Percentiles rank a stretch among this genome's conserved stretches.
Evolutionary conservation across 2,888 invertebrate species (phyloP).

Genomic region (Drosophila bunnanda): DNA sequence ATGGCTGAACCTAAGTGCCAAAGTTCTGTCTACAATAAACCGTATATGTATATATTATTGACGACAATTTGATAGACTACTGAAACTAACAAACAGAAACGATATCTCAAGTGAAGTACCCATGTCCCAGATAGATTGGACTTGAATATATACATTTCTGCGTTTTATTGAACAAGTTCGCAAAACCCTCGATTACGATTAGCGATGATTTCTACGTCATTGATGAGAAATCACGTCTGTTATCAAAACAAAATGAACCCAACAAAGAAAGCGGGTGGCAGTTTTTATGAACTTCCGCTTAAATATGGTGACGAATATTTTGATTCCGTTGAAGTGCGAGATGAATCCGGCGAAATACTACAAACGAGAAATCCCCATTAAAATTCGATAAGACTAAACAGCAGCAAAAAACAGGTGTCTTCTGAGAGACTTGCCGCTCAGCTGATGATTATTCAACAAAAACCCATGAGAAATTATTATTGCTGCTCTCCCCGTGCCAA

Average conservation of each 20-base stretch:
- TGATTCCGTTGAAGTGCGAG: slow-evolving; percentile 56
- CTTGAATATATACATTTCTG: neutral
- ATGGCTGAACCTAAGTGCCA: slow-evolving; percentile 40
- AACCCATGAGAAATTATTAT: slow-evolving; percentile 40
- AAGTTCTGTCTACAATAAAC: slow-evolving; percentile 46
- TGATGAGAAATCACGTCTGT: slow-evolving; percentile 36
- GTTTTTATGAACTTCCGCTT: slow-evolving; percentile 47
- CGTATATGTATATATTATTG: slow-evolving; percentile 14
- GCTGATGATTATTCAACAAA: slow-evolving; percentile 61
- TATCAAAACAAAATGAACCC: slow-evolving; percentile 19
- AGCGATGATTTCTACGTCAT: slow-evolving; percentile 33
- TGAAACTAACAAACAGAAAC: slow-evolving; percentile 3
- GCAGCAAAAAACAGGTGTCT: slow-evolving; percentile 23
- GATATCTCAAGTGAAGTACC: neutral
- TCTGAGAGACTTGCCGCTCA: slow-evolving; percentile 11
- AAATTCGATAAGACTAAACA: neutral
- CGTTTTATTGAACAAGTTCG: slow-evolving; percentile 18
- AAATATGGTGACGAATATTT: slow-evolving; percentile 64
- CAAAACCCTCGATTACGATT: slow-evolving; percentile 14
- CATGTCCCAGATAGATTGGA: slow-evolving; percentile 2
- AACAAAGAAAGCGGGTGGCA: slow-evolving; percentile 18
- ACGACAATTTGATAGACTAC: slow-evolving; percentile 36
- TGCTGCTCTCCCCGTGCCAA: slow-evolving; percentile 8
- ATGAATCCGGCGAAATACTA: slow-evolving; percentile 61
- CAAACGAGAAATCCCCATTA: slow-evolving; percentile 12